phyloP scores from a whole-genome alignment of 2,888 invertebrate genomes.

The Dasysyrphus albostriatus region DNA sequence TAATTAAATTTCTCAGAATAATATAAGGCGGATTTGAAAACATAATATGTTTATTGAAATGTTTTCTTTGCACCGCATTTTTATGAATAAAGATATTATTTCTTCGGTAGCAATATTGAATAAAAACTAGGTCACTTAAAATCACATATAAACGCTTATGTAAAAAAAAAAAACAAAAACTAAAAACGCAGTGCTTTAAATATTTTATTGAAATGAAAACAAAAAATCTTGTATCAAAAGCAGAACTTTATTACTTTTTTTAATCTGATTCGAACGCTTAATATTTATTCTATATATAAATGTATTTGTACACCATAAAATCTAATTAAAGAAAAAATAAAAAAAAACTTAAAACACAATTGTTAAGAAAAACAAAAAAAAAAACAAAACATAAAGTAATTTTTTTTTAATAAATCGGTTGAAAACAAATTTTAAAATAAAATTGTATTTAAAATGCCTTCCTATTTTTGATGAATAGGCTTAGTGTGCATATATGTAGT shows the following conservation, averaged over 20 bases:
- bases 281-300: constrained; percentile 56
- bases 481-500: constrained; percentile 74
- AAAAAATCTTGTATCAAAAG: constrained; percentile 36
- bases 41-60: not conserved
- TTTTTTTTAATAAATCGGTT: not conserved
- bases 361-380: constrained; percentile 25
- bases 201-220: constrained; percentile 56
- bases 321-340: constrained; percentile 62
- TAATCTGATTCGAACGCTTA: constrained; percentile 71
- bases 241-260: constrained; percentile 53
- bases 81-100: not conserved
- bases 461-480: constrained; percentile 75
- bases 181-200: constrained; percentile 74
- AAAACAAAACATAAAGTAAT: constrained; percentile 2
- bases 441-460: constrained; percentile 70
- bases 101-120: not conserved
- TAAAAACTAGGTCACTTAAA: constrained; percentile 53
- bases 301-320: constrained; percentile 67
- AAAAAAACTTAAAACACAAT: constrained; percentile 33
- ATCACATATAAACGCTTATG: constrained; percentile 49
- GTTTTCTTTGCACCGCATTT: not conserved
- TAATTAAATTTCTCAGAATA: constrained; percentile 21
- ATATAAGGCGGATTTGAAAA: constrained; percentile 1
- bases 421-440: constrained; percentile 34
- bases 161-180: constrained; percentile 42